These are phyloP conservation scores for Scotopteryx bipunctaria DNA, from an alignment of 2,888 invertebrate genomes.

Conservation along the genomic window DNA sequence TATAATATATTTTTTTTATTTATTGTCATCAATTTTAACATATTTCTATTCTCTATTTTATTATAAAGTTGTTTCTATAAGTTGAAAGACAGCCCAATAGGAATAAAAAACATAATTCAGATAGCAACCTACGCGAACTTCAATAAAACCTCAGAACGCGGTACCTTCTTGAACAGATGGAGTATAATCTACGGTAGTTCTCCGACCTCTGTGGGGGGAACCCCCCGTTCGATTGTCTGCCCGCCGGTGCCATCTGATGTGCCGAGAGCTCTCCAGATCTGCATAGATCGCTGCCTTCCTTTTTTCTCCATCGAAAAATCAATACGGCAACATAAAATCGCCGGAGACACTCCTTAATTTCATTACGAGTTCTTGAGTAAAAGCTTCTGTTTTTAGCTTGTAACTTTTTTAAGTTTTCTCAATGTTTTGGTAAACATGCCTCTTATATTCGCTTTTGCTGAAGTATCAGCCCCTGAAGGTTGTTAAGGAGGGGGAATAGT, in stretches of 20 bases:
- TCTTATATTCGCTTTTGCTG: background rate
- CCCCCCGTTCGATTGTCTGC: conserved; percentile 83
- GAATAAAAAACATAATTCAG: background rate
- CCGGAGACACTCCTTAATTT: conserved; percentile 72
- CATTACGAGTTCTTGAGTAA: conserved; percentile 54
- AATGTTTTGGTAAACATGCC: conserved; percentile 8
- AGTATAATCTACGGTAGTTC: conserved; percentile 71
- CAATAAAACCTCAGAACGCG: conserved; percentile 6
- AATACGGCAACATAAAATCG: conserved; percentile 79
- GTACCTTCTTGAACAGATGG: conserved; percentile 28
- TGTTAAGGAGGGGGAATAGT: conserved; percentile 9
- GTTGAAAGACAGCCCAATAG: background rate
- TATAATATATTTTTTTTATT: too few relatives aligned
- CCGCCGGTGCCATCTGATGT: conserved; percentile 84
- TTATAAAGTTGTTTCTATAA: too few relatives aligned
- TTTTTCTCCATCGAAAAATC: conserved; percentile 83
- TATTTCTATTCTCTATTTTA: too few relatives aligned
- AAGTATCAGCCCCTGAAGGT: conserved; percentile 15
- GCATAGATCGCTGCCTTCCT: conserved; percentile 83
- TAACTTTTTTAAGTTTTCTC: conserved; percentile 15
- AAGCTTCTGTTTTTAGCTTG: conserved; percentile 30
- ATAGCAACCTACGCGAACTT: conserved; percentile 10
- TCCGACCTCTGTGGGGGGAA: conserved; percentile 73
- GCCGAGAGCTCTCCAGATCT: conserved; percentile 84
- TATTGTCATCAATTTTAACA: too few relatives aligned